A percentile compares a stretch with the other conserved stretches of the same genome.
Evolutionary conservation across 2,888 invertebrate species (phyloP).

Genomic region (Drosophila ezoana): DNA sequence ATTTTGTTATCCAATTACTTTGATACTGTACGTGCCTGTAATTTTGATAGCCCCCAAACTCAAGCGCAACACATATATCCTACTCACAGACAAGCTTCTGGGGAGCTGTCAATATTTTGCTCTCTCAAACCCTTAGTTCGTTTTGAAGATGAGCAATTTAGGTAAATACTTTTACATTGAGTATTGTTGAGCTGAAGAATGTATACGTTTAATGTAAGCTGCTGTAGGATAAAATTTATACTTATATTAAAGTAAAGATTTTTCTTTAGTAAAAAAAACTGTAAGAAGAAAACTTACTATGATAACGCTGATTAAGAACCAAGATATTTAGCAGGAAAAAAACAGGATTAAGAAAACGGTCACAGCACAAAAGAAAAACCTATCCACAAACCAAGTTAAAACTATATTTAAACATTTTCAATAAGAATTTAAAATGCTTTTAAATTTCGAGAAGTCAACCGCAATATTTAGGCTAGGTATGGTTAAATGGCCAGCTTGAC

Average conservation of each 20-base stretch:
- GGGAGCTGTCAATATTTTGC: neutral
- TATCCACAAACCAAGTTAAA: neutral
- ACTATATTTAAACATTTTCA: no score
- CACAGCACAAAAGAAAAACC: neutral
- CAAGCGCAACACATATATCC: neutral
- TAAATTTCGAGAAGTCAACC: no score
- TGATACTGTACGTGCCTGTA: constrained; percentile 83
- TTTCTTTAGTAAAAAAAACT: no score
- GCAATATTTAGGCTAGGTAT: no score
- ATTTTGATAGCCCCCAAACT: constrained; percentile 64
- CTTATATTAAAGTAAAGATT: no score
- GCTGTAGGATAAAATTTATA: no score
- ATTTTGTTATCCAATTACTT: constrained; percentile 79
- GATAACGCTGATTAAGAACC: no score
- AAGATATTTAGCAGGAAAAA: no score
- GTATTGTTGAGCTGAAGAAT: neutral
- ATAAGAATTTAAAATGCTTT: no score
- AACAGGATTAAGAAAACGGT: no score
- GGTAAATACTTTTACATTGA: neutral
- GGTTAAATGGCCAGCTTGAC: no score
- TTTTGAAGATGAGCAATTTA: neutral
- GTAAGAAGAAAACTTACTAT: no score
- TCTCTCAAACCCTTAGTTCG: neutral
- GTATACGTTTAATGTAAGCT: neutral
- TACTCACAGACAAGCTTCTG: neutral